A percentile compares a stretch with the other conserved stretches of the same genome.
Evolutionary conservation across 2,888 invertebrate genomes (phyloP).

Genomic region (Apocheima hispidaria): DNA sequence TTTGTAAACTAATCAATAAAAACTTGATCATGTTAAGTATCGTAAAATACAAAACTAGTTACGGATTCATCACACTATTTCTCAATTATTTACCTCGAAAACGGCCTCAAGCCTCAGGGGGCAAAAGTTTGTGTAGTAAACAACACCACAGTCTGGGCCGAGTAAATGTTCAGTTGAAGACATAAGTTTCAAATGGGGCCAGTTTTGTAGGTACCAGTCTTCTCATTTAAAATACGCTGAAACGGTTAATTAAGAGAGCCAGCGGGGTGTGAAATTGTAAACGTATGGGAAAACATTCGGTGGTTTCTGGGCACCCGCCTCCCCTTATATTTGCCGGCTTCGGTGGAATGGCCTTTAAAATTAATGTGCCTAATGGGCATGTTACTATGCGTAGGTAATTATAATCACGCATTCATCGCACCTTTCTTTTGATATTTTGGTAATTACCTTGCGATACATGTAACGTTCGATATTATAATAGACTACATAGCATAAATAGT

Average conservation of each 20-base stretch:
- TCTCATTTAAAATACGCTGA: conserved; percentile 75
- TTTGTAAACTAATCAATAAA: no score
- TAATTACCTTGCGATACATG: background rate
- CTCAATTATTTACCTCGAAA: conserved; percentile 41
- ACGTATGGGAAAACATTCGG: conserved; percentile 74
- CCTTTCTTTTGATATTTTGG: conserved; percentile 15
- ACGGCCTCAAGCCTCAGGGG: conserved; percentile 44
- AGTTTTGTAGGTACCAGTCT: conserved; percentile 52
- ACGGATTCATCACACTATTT: conserved; percentile 11
- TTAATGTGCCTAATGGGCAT: conserved; percentile 40
- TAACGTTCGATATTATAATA: background rate
- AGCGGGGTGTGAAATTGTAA: conserved; percentile 77
- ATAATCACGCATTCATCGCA: conserved; percentile 9
- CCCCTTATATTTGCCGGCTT: conserved; percentile 52
- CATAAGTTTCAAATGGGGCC: conserved; percentile 61
- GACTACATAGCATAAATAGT: no score
- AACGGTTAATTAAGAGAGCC: conserved; percentile 75
- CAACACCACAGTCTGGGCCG: conserved; percentile 48
- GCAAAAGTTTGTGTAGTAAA: conserved; percentile 54
- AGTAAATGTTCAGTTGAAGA: conserved; percentile 56
- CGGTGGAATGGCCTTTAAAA: conserved; percentile 51
- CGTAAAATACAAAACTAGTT: background rate
- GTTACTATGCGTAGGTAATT: conserved; percentile 28
- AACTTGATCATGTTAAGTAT: background rate
- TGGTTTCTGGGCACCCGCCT: conserved; percentile 56